Base-by-base conservation (phyloP, 2,888 invertebrate genomes). In the Chaetogeoica ovagalla region DNA sequence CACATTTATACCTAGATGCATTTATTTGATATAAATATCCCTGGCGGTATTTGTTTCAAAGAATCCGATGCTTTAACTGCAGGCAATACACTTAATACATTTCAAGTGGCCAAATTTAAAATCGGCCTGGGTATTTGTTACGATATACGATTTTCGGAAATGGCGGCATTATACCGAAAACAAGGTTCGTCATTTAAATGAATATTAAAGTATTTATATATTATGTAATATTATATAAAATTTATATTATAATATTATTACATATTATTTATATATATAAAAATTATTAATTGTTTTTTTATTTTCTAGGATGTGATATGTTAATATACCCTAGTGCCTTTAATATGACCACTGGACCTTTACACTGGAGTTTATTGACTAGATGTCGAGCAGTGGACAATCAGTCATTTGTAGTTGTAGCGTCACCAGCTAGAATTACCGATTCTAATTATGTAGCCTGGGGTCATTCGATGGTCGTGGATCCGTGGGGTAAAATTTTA, bases 111-210 rank as follows among this genome's bases (percentile, higher is more conserved):
- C 75, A 90, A 90, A 0, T 89, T 90, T 82, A 93, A 91, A 87
- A 89, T 97, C 82, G 98, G 98, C 0, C 85, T 98, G 70, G 98
- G 96, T 2, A 95, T 98, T 85, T 98, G 98, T 85, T 98, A 97
- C 86, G 98, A 98, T 85, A 89, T 98, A 76, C 89, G 97, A 30
- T 98, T 98, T 87, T 91, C 93, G 82, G 96, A 97, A 88, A 88
- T 97, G 89, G 94, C 95, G 0, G 90, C 91, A 11, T 60, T 85
- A 6, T 85, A 84, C 81, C 82, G 84, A 63, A 84, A 85, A 52
- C 72, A 83, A 83, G 84, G 85, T 85, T 37, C 7, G 19, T 63
- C 37, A 17, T 0, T 37, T 15, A 30, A 62, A 62, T 17, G 13
- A 17, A 30, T 17, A 30, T 4, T 5, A 8, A n/a, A 8, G 21